Evolutionary conservation across 2,113 vertebrate genomes (phyloP).

Genomic region (Larimichthys crocea): DNA sequence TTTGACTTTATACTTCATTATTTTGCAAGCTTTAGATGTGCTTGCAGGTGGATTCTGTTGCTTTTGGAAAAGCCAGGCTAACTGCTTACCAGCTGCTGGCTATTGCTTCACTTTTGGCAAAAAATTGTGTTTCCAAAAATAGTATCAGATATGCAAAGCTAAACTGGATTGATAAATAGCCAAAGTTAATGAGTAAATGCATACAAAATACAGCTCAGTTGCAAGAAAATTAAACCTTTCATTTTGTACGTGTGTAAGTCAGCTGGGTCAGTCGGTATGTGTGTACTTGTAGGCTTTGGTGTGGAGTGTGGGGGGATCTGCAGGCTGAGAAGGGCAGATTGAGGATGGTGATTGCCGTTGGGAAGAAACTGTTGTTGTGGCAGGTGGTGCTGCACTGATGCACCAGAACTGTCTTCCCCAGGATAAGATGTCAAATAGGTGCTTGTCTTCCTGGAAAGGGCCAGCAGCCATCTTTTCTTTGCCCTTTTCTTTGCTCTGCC

Average conservation of each 20-base stretch:
- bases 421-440: constrained; percentile 58
- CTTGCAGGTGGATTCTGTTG: too few species aligned
- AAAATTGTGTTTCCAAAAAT: not conserved
- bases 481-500: constrained; percentile 39
- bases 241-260: constrained; percentile 10
- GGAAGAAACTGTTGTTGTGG: constrained; percentile 50
- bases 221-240: not conserved
- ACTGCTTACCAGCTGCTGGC: not conserved
- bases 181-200: constrained; percentile 6
- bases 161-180: not conserved
- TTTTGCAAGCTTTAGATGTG: not conserved
- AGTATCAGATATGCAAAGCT: not conserved
- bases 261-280: constrained; percentile 27
- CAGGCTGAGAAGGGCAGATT: constrained; percentile 49
- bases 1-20: not conserved
- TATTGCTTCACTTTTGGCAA: not conserved
- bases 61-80: not conserved
- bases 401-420: constrained; percentile 57
- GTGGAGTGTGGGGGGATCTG: constrained; percentile 20
- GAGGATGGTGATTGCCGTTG: constrained; percentile 55
- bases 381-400: constrained; percentile 57
- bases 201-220: not conserved
- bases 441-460: constrained; percentile 52
- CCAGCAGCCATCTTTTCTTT: constrained; percentile 50
- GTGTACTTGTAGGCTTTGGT: constrained; percentile 17